Base-by-base conservation (phyloP, 2,113 vertebrate species). In the Cynoglossus semilaevis region DNA sequence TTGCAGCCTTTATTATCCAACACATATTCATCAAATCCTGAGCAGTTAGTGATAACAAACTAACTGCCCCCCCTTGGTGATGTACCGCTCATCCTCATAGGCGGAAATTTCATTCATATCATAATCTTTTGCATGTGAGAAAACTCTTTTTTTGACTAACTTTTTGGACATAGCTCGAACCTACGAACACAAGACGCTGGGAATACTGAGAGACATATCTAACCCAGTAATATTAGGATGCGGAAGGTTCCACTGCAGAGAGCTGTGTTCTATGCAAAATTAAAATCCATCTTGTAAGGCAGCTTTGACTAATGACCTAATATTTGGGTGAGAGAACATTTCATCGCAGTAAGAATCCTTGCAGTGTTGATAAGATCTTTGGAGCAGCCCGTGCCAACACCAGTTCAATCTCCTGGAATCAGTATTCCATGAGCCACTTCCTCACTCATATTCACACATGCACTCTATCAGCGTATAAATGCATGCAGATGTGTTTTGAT, bases 281-380 rank as follows among this genome's bases (percentile, higher is more conserved):
- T 88, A 85, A 89, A 89, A 81, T 88, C 81, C 74, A 73, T 79
- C 73, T 72, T 75, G 79, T 84, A 85, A 81, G 85, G 81, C 77
- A 72, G 83, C 81, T 71, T 66, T 92, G 92, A 93, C 93, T 91
- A 93, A 94, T 90, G 91, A 91, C 74, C 83, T 90, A 88, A 91
- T 91, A 90, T 91, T 90, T 83, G 54, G 59, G 22, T 29, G 73
- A 84, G 73, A 82, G 81, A 89, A 91, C 91, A 88, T 90, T 88
- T 79, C 90, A 87, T 82, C 54, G 83, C 85, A 84, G 83, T 75
- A 73, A 61, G 67, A 22, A 61, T 82, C 84, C 79, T 80, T 85
- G 85, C 83, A 80, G 79, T 48, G 45, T 69, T 80, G 77, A 85
- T 87, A 86, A 85, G 80, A 85, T 72, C 74, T 51, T 42, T 50